Evolutionary conservation across 2,113 vertebrate genomes (phyloP).

Genomic region (Tragulus kanchil): DNA sequence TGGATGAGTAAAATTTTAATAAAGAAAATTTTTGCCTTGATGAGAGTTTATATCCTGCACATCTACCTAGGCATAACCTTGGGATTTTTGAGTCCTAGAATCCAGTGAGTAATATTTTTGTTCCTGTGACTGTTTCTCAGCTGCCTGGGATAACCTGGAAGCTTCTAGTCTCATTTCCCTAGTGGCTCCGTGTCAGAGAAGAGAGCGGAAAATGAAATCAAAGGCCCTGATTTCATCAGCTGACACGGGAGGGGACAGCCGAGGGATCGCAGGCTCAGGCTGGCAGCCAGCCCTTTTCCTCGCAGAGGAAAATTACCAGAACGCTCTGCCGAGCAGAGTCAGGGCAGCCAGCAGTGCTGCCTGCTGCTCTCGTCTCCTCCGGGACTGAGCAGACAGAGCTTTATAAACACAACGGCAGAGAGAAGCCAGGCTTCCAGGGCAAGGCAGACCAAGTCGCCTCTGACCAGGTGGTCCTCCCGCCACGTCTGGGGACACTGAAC

Average conservation of each 20-base stretch:
- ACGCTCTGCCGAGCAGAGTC: constrained; percentile 32
- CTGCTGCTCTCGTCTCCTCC: neutral
- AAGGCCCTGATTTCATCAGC: constrained; percentile 62
- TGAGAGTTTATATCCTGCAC: too few species aligned
- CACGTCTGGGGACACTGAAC: neutral
- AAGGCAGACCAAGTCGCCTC: constrained; percentile 11
- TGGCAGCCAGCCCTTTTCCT: constrained; percentile 62
- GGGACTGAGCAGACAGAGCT: constrained; percentile 18
- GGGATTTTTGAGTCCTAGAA: too few species aligned
- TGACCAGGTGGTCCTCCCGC: neutral
- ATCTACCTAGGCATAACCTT: neutral
- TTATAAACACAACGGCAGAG: constrained; percentile 8
- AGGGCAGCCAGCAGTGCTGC: neutral
- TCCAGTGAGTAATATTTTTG: neutral
- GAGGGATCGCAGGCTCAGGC: neutral
- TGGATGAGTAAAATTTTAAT: too few species aligned
- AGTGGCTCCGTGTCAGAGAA: neutral
- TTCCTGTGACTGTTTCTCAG: constrained; percentile 58
- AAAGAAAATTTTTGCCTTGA: too few species aligned
- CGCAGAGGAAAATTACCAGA: constrained; percentile 83
- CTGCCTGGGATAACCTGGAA: constrained; percentile 49
- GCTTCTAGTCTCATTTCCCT: constrained; percentile 57
- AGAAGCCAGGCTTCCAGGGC: neutral
- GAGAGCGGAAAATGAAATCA: constrained; percentile 64
- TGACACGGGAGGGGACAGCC: constrained; percentile 3